A percentile compares a stretch with the other conserved stretches of the same genome.
Conservation (phyloP, 2,113 vertebrate genomes). For the Stigmatopora argus region DNA sequence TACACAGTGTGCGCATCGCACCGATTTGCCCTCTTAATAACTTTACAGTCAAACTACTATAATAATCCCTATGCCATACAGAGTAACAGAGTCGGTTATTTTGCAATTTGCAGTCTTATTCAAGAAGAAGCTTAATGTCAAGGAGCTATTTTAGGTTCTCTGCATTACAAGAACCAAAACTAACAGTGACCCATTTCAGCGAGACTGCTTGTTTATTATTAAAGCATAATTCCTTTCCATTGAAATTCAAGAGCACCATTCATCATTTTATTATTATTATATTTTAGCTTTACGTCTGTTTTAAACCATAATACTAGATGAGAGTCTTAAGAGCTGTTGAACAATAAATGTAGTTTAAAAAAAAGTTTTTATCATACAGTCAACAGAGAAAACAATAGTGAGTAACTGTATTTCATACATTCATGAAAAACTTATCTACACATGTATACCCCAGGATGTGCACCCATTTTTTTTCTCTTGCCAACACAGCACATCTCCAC, state of each 20-base stretch:
- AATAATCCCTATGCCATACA: constrained; percentile 6
- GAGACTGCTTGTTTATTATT: neutral
- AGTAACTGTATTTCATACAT: constrained; percentile 10
- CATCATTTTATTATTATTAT: neutral
- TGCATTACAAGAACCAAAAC: neutral
- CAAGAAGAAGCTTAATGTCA: constrained; percentile 4
- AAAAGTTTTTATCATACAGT: neutral
- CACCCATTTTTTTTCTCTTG: constrained; percentile 19
- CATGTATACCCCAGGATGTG: neutral
- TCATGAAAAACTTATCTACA: constrained; percentile 16
- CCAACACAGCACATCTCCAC: constrained; percentile 12
- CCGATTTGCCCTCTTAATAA: neutral
- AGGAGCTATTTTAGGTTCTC: constrained; percentile 12
- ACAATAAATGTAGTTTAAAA: neutral
- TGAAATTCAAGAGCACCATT: neutral
- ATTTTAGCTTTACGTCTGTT: no score
- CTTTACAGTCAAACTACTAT: neutral
- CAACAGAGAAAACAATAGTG: constrained; percentile 10
- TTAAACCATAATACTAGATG: neutral
- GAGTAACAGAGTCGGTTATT: constrained; percentile 10
- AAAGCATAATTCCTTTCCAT: neutral
- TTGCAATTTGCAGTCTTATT: constrained; percentile 1
- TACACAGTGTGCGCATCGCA: no score
- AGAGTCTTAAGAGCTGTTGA: neutral
- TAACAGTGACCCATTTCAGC: neutral